Percentiles rank a stretch among this genome's conserved stretches.
These are phyloP conservation scores for Lamellibrachia satsuma DNA, from an alignment of 2,888 invertebrate genomes.

Conservation along the genomic window DNA sequence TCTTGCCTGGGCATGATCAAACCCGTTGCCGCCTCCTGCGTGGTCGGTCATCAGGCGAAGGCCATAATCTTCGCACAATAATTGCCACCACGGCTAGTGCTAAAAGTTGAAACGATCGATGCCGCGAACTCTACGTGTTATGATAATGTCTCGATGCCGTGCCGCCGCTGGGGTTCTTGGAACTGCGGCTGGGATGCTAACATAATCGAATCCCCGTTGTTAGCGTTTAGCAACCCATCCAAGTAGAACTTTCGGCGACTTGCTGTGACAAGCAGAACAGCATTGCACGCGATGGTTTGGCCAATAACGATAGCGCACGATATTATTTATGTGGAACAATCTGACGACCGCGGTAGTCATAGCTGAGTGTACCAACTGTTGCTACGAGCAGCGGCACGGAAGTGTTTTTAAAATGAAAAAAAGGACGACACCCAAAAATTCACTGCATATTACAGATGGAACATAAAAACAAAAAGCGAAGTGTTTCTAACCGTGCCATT, in stretches of 20 bases:
- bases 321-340: too few relatives aligned
- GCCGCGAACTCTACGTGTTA: background rate
- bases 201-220: too few relatives aligned
- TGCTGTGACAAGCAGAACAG: background rate
- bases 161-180: background rate
- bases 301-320: too few relatives aligned
- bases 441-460: too few relatives aligned
- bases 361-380: too few relatives aligned
- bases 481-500: too few relatives aligned
- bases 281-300: too few relatives aligned
- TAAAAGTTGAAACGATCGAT: background rate
- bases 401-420: too few relatives aligned
- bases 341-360: too few relatives aligned
- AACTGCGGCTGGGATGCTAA: background rate
- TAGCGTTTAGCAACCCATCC: background rate
- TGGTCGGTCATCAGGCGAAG: background rate
- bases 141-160: background rate
- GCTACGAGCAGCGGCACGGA: too few relatives aligned
- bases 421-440: too few relatives aligned
- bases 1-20: background rate
- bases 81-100: background rate
- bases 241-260: background rate
- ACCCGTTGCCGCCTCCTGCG: background rate
- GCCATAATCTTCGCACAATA: background rate
- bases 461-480: too few relatives aligned